A percentile compares a stretch with the other conserved stretches of the same genome.
These are phyloP conservation scores for Scopus umbretta DNA, from an alignment of 2,113 vertebrate species.

Conservation along the genomic window DNA sequence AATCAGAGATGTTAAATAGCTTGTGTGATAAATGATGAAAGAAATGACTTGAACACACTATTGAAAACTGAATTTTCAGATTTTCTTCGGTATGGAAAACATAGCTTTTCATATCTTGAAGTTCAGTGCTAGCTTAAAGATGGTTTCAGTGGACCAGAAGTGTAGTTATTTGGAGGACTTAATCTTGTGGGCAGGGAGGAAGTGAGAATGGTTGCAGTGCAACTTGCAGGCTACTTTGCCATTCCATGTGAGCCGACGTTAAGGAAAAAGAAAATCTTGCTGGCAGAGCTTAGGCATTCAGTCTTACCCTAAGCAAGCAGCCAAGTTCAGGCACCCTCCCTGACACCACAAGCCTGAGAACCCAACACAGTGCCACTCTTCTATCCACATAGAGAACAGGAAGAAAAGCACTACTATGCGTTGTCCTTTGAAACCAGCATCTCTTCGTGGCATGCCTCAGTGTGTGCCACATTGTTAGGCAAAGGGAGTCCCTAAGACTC, in stretches of 20 bases:
- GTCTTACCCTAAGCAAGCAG: background rate
- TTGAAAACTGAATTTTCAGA: background rate
- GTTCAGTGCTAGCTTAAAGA: background rate
- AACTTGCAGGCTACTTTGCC: background rate
- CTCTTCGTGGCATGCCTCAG: background rate
- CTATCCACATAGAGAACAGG: background rate
- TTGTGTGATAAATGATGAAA: background rate
- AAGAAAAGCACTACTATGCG: background rate
- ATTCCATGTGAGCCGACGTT: background rate
- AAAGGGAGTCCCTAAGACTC: background rate
- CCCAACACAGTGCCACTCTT: background rate
- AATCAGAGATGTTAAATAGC: background rate
- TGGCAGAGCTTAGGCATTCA: background rate
- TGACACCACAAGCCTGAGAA: background rate
- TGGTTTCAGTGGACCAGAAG: background rate
- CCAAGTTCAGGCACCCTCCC: background rate
- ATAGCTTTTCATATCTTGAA: background rate
- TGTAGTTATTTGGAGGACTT: background rate
- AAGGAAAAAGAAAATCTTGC: background rate
- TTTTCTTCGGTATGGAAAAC: background rate
- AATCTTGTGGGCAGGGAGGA: background rate
- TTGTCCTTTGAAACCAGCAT: background rate
- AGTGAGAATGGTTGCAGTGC: background rate
- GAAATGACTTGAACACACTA: background rate
- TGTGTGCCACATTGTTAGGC: background rate